Percentiles rank a stretch among this genome's conserved stretches.
phyloP scores from a whole-genome alignment of 2,113 vertebrate species.

The Eretmochelys imbricata region DNA sequence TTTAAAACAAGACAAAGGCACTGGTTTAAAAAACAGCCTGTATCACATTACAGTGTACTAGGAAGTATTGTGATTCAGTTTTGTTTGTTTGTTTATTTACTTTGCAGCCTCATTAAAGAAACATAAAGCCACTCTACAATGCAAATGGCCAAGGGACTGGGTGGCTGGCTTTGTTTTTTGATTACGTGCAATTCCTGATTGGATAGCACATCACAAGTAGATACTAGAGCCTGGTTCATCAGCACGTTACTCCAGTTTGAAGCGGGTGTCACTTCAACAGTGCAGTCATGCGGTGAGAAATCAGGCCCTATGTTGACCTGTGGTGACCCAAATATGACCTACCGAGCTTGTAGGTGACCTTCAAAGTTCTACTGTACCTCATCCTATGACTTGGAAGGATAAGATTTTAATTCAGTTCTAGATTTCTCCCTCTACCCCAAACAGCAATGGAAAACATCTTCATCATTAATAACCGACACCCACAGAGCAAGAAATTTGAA shows the following conservation, averaged over 20 bases:
- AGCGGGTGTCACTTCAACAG: background rate
- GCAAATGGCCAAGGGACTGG: background rate
- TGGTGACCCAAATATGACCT: accelerated
- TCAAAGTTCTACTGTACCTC: background rate
- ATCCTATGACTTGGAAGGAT: accelerated
- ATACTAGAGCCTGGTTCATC: background rate
- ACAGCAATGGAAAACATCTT: background rate
- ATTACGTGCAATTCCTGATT: background rate
- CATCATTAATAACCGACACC: background rate
- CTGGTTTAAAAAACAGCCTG: background rate
- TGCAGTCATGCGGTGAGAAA: background rate
- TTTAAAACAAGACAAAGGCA: background rate
- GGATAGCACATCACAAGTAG: background rate
- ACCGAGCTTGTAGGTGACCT: accelerated
- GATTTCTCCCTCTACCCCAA: background rate
- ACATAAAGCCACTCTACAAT: background rate
- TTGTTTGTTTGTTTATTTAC: background rate
- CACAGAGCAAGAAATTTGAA: background rate
- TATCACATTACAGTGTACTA: background rate
- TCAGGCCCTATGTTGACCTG: too few species aligned
- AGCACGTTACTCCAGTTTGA: background rate
- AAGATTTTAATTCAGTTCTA: background rate
- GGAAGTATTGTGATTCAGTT: background rate
- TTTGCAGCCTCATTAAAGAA: background rate
- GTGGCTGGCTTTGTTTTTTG: accelerated